These are phyloP conservation scores for Augochlora pura DNA, from an alignment of 1,140 invertebrate genomes.

Conservation along the genomic window DNA sequence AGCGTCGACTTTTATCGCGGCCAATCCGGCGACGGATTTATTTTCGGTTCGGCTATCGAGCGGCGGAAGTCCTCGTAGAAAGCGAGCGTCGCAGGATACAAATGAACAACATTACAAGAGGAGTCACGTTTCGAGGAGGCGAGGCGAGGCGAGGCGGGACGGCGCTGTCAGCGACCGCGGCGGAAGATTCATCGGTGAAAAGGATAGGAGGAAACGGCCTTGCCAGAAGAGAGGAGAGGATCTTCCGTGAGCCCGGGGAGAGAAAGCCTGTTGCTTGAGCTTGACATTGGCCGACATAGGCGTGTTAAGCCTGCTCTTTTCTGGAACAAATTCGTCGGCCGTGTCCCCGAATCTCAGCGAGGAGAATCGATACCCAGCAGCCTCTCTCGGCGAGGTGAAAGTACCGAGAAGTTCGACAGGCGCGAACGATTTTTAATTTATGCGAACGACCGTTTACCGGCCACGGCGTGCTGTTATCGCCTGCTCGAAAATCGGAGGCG, in stretches of 20 bases:
- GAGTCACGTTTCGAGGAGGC: neutral
- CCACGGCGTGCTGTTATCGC: too few relatives aligned
- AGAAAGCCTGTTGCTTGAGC: slow-evolving; percentile 38
- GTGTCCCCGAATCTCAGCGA: neutral
- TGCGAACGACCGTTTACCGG: too few relatives aligned
- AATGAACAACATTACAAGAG: slow-evolving; percentile 2
- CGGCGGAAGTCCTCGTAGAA: neutral
- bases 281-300: slow-evolving; percentile 49
- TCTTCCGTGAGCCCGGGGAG: slow-evolving; percentile 3
- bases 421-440: too few relatives aligned
- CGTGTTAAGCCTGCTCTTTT: slow-evolving; percentile 20
- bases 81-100: neutral
- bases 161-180: neutral
- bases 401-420: slow-evolving; percentile 1
- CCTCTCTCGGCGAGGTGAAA: slow-evolving; percentile 43
- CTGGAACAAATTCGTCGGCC: slow-evolving; percentile 35
- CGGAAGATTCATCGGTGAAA: slow-evolving; percentile 32
- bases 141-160: neutral
- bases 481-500: too few relatives aligned
- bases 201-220: neutral
- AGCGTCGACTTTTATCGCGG: neutral
- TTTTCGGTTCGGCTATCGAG: neutral
- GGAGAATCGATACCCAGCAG: neutral
- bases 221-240: neutral
- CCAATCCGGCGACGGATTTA: neutral